Percentiles rank a stretch among this genome's conserved stretches.
Evolutionary conservation across 2,113 vertebrate species (phyloP).

Genomic region (Tetraodon nigroviridis): DNA sequence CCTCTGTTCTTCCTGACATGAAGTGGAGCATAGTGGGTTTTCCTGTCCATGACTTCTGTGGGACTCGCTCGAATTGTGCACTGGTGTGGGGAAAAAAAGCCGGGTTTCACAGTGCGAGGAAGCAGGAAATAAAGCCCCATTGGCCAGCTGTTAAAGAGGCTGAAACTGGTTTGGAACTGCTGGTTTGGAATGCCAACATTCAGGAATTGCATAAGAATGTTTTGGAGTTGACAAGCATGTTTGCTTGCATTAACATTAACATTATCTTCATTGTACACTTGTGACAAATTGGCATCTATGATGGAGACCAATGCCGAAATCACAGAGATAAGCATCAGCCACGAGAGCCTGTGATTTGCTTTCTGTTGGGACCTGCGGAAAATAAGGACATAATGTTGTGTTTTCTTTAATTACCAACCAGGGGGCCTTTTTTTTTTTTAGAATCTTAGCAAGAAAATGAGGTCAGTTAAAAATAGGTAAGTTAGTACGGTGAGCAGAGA

Average conservation of each 20-base stretch:
- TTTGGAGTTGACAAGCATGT: background rate
- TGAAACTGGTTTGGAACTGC: constrained; percentile 23
- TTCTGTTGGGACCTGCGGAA: no score
- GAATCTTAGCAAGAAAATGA: background rate
- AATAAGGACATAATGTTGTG: background rate
- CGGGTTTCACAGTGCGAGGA: constrained; percentile 34
- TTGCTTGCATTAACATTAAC: no score
- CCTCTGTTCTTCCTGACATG: constrained; percentile 39
- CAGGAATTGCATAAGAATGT: constrained; percentile 26
- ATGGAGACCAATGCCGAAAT: no score
- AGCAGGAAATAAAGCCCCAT: constrained; percentile 65
- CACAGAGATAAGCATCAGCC: no score
- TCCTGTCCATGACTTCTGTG: constrained; percentile 48
- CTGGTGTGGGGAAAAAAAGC: constrained; percentile 7
- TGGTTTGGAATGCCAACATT: constrained; percentile 51
- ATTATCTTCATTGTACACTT: no score
- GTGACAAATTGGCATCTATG: no score
- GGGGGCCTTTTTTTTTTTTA: no score
- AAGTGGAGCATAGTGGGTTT: constrained; percentile 37
- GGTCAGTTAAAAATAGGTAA: constrained; percentile 23
- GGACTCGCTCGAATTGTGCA: constrained; percentile 45
- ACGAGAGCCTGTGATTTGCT: no score
- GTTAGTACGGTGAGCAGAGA: background rate
- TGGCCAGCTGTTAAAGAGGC: constrained; percentile 31
- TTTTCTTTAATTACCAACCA: background rate